A percentile compares a stretch with the other conserved stretches of the same genome.
Evolutionary conservation across 1,140 invertebrate genomes (phyloP).

Genomic region (Brachionus manjavacas): DNA sequence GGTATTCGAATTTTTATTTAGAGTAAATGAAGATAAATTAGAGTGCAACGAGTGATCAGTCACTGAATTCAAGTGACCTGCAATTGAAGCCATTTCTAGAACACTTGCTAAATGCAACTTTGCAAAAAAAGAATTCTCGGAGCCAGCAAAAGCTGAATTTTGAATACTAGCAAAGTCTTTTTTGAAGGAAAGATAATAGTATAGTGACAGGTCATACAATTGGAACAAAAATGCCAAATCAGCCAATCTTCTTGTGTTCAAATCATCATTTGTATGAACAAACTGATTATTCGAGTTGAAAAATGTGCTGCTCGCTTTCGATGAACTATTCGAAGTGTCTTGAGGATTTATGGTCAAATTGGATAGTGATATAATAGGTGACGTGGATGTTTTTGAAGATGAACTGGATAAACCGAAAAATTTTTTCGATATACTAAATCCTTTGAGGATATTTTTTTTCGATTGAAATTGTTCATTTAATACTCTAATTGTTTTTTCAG

Average conservation of each 20-base stretch:
- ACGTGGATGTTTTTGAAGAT: slow-evolving; percentile 54
- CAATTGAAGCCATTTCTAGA: slow-evolving; percentile 20
- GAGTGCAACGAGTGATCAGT: neutral
- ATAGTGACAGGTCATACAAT: slow-evolving; percentile 83
- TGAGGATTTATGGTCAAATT: neutral
- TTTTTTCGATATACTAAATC: slow-evolving; percentile 84
- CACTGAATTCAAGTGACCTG: neutral
- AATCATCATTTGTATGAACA: slow-evolving; percentile 65
- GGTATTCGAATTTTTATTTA: neutral
- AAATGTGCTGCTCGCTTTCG: neutral
- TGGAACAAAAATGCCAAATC: slow-evolving; percentile 95
- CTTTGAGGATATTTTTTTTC: slow-evolving; percentile 59
- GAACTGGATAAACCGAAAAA: slow-evolving; percentile 75
- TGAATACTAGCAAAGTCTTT: slow-evolving; percentile 87
- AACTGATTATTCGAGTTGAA: neutral
- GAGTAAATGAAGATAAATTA: slow-evolving; percentile 38
- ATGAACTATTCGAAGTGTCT: neutral
- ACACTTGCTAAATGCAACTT: neutral
- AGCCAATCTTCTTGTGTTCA: slow-evolving; percentile 82
- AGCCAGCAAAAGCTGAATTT: neutral
- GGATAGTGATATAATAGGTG: neutral
- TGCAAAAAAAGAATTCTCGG: neutral
- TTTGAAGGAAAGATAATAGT: slow-evolving; percentile 87
- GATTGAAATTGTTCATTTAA: slow-evolving; percentile 72
- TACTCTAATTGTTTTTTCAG: slow-evolving; percentile 76